Evolutionary conservation across 1,140 invertebrate species (phyloP).

Genomic region (Sarcophaga peregrina): DNA sequence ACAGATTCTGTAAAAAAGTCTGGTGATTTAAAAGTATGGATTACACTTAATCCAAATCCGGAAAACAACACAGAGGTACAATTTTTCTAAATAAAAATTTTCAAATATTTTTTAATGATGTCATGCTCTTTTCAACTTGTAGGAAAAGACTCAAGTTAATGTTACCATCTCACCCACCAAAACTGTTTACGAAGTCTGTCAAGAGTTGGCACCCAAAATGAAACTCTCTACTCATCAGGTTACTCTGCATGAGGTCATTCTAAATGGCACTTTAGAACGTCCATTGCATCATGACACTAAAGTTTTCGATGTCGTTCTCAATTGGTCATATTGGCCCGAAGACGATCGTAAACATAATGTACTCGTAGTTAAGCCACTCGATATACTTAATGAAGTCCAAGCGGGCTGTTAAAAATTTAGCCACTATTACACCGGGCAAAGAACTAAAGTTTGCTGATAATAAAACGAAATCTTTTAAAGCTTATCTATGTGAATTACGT

Average conservation of each 20-base stretch:
- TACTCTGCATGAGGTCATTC: constrained; percentile 80
- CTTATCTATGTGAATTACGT: constrained; percentile 81
- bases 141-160: constrained; percentile 65
- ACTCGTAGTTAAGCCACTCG: constrained; percentile 75
- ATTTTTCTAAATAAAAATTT: not conserved
- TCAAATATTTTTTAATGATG: not conserved
- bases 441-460: constrained; percentile 84
- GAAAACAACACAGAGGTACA: constrained; percentile 59
- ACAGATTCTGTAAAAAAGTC: constrained; percentile 74
- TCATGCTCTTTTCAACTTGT: not conserved
- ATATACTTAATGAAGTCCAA: constrained; percentile 67
- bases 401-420: constrained; percentile 67
- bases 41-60: constrained; percentile 66
- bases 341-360: constrained; percentile 83
- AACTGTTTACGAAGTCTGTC: constrained; percentile 79
- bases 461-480: constrained; percentile 80
- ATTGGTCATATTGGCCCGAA: constrained; percentile 88
- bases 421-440: constrained; percentile 72
- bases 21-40: constrained; percentile 85
- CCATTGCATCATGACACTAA: constrained; percentile 83
- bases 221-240: constrained; percentile 73
- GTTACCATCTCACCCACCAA: constrained; percentile 77
- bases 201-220: constrained; percentile 74
- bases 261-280: constrained; percentile 76
- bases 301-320: constrained; percentile 75